phyloP scores from a whole-genome alignment of 2,797 vertebrate genomes.

The Threskiornis aethiopicus region DNA sequence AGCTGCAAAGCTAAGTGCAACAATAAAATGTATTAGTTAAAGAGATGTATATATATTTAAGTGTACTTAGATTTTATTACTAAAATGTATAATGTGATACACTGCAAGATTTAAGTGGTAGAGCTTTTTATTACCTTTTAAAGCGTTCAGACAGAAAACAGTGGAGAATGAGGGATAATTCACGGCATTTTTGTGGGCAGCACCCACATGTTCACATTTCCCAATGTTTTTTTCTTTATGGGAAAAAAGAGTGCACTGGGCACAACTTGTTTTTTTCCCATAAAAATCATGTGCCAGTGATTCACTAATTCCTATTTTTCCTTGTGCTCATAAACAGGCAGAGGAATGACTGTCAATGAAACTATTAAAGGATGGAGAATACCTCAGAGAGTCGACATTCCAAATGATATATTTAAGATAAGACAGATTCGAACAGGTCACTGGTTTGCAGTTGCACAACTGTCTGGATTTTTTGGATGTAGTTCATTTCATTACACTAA shows the following conservation, averaged over 20 bases:
- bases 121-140: constrained; percentile 63
- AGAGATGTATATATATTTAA: constrained; percentile 7
- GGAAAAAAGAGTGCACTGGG: constrained; percentile 40
- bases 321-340: constrained; percentile 33
- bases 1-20: constrained; percentile 30
- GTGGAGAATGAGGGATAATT: constrained; percentile 59
- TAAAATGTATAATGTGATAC: constrained; percentile 36
- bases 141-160: constrained; percentile 46
- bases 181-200: constrained; percentile 70
- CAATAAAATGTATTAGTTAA: constrained; percentile 41
- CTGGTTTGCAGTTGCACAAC: constrained; percentile 45
- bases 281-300: constrained; percentile 70
- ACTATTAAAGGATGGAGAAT: constrained; percentile 37
- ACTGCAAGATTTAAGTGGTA: constrained; percentile 38
- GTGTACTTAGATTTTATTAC: constrained; percentile 45
- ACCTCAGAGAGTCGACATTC: constrained; percentile 1
- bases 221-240: constrained; percentile 68
- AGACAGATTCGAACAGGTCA: constrained; percentile 53
- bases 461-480: constrained; percentile 43
- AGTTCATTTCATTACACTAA: constrained; percentile 21
- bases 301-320: constrained; percentile 70
- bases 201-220: constrained; percentile 71
- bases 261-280: constrained; percentile 54
- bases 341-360: constrained; percentile 43
- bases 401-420: constrained; percentile 40